Evolutionary conservation across 2,888 invertebrate genomes (phyloP).

Genomic region (Dusona sp.): DNA sequence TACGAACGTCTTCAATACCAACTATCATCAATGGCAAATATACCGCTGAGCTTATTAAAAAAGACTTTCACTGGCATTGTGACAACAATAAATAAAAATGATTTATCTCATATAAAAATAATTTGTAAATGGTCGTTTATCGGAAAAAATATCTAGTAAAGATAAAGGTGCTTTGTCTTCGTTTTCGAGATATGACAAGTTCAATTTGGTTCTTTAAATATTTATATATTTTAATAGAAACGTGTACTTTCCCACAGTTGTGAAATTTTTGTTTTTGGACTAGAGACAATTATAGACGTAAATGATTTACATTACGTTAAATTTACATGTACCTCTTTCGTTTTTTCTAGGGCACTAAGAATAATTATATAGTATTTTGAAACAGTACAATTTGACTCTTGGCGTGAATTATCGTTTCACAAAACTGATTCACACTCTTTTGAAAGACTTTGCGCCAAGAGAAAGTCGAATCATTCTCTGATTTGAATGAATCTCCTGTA

Average conservation of each 20-base stretch:
- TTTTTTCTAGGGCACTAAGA: slow-evolving; percentile 19
- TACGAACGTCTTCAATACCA: neutral
- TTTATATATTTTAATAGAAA: neutral
- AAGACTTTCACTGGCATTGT: neutral
- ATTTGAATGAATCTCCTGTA: slow-evolving; percentile 22
- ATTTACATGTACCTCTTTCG: slow-evolving; percentile 1
- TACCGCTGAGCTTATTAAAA: neutral
- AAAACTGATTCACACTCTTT: slow-evolving; percentile 23
- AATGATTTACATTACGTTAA: slow-evolving; percentile 42
- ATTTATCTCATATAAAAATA: neutral
- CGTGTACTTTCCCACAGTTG: slow-evolving; percentile 10
- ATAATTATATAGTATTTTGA: slow-evolving; percentile 31
- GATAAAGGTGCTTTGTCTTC: neutral
- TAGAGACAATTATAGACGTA: slow-evolving; percentile 18
- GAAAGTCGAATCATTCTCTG: slow-evolving; percentile 20
- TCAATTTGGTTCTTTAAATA: neutral
- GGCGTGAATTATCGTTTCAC: slow-evolving; percentile 17
- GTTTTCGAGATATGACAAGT: neutral
- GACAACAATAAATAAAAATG: neutral
- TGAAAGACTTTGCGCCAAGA: slow-evolving; percentile 25
- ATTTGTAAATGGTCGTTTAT: neutral
- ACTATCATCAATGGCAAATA: neutral
- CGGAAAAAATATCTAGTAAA: neutral
- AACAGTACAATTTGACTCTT: slow-evolving; percentile 11
- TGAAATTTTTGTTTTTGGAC: slow-evolving; percentile 49